Evolutionary conservation across 2,797 vertebrate genomes (phyloP).

Genomic region (Leontocebus nigricollis): DNA sequence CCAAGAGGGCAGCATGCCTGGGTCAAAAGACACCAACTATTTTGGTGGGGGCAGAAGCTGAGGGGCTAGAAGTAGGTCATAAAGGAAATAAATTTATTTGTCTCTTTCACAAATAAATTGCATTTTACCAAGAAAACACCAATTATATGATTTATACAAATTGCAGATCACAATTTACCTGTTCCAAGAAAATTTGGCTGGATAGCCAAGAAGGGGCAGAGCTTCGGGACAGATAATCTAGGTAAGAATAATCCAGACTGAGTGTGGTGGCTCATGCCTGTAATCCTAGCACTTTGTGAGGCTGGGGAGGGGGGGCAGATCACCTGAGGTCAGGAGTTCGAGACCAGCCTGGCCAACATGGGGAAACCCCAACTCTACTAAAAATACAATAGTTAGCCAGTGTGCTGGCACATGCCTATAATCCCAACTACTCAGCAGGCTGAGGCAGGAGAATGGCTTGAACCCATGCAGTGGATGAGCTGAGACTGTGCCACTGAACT

Average conservation of each 20-base stretch:
- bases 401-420: neutral
- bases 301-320: neutral
- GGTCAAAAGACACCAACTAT: neutral
- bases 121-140: neutral
- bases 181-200: neutral
- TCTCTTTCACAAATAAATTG: neutral
- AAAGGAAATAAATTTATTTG: neutral
- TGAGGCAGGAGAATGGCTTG: neutral
- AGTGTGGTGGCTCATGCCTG: neutral
- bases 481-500: neutral
- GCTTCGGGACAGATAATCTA: neutral
- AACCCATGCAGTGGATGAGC: neutral
- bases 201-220: neutral
- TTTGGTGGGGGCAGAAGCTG: neutral
- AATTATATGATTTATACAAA: neutral
- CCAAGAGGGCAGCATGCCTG: neutral
- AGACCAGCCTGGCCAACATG: neutral
- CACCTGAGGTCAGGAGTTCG: neutral
- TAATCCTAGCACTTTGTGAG: neutral
- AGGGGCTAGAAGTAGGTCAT: neutral
- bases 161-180: neutral
- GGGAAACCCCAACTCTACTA: neutral
- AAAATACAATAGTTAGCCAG: neutral
- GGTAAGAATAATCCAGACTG: neutral
- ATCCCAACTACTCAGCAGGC: neutral